Evolutionary conservation across 1,140 invertebrate genomes (phyloP), one percentile per base, ranked within the genome.

Genomic region (Melitaea cinxia): DNA sequence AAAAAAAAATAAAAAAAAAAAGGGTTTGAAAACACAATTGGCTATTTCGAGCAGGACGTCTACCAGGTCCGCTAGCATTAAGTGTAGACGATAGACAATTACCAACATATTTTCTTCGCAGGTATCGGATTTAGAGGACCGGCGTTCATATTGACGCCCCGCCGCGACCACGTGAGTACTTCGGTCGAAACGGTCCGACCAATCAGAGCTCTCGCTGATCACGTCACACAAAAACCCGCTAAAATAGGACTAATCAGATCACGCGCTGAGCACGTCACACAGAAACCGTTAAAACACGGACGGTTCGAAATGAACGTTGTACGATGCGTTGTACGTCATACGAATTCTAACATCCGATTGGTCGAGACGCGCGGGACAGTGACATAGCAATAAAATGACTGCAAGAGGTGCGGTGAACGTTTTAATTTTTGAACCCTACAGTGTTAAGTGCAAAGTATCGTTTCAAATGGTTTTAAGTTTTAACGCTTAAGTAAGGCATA

Each of bases 111-210:
- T 39, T 39, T 39, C 3, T 14, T 39, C 9, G 2, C 78, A 87
- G 86, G 77, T 86, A 69, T 82, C 84, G 1, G 86, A 87, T 53
- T 67, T 87, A 39, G 86, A 89, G 15, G 84, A 89, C 19, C 73
- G 84, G 55, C 86, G 84, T 73, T 82, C 86, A 42, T 87, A 87
- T 85, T 87, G 84, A 87, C 86, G 77, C 57, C 68, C 65, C 65
- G 55, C 59, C 70, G 50, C 69, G 35, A 49, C 64, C 63, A 57
- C 68, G 59, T 70, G 58, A 57, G 7, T 49, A 12, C 37, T 12
- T 23, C 57, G 30, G 17, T 1, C 23, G 3, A 37, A 28, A 21
- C 28, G 56, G 30, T n/a, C 23, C 47, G 10, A 12, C 35, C 37
- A 28, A 55, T 57, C 54, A 39, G 14, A 39, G 35, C 35, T 12